These are phyloP conservation scores for Drosophila planitibia DNA, from an alignment of 2,888 invertebrate species.

Conservation along the genomic window DNA sequence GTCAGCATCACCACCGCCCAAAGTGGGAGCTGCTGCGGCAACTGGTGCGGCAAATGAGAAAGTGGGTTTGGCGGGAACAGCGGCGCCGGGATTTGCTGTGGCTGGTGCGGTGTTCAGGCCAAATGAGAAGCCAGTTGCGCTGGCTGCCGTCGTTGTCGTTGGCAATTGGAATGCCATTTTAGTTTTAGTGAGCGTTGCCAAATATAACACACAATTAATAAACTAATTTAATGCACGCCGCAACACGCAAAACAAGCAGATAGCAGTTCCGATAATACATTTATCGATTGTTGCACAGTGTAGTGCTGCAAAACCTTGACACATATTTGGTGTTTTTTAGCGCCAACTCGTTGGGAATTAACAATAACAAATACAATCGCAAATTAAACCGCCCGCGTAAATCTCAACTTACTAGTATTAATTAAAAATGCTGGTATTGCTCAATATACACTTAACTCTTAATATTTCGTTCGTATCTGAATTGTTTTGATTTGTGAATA, in stretches of 20 bases:
- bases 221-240: conserved; percentile 17
- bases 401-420: not conserved
- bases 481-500: conserved; percentile 26
- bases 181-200: not conserved
- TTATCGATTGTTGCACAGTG: conserved; percentile 10
- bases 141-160: conserved; percentile 75
- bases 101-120: conserved; percentile 55
- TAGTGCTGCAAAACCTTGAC: conserved; percentile 21
- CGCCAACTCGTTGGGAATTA: not conserved
- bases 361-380: conserved; percentile 21
- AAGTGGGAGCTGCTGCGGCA: conserved; percentile 6
- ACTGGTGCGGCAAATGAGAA: conserved; percentile 53
- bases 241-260: conserved; percentile 8
- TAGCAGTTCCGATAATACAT: not conserved
- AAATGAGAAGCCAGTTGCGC: conserved; percentile 58
- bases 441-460: not conserved
- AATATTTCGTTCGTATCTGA: not conserved
- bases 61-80: conserved; percentile 65
- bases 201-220: not conserved
- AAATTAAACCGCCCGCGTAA: conserved; percentile 45
- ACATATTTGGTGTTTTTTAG: conserved; percentile 41
- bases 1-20: conserved; percentile 80
- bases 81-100: conserved; percentile 25
- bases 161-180: conserved; percentile 69
- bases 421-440: conserved; percentile 13